Conservation (phyloP, 2,113 vertebrate genomes). For the Gopherus evgoodei region DNA sequence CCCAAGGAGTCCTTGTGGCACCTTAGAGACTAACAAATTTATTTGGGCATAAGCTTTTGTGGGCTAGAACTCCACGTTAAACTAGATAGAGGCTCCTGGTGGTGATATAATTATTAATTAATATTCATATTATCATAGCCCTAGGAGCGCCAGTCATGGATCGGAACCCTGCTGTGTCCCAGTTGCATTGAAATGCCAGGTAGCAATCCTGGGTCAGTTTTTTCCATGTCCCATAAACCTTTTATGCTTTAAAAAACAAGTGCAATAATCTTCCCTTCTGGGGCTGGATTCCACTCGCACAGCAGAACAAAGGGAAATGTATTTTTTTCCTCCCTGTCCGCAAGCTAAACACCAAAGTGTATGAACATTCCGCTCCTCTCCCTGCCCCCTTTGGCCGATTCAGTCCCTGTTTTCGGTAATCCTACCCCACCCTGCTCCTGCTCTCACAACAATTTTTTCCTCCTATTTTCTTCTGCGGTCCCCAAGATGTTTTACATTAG, state of each 20-base stretch:
- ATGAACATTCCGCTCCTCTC: slow-evolving; percentile 15
- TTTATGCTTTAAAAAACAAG: not conserved
- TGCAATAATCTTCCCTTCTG: not conserved
- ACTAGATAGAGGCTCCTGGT: rapidly evolving
- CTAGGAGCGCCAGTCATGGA: not conserved
- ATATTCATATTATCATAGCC: not conserved
- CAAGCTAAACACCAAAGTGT: slow-evolving; percentile 4
- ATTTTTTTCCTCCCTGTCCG: not conserved
- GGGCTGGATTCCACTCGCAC: not conserved
- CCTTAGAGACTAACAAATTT: no score
- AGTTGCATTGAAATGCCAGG: not conserved
- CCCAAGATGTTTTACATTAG: slow-evolving; percentile 85
- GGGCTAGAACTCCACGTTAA: not conserved
- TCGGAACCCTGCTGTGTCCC: not conserved
- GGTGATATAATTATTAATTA: not conserved
- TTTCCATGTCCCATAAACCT: not conserved
- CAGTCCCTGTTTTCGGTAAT: slow-evolving; percentile 53
- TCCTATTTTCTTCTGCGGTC: slow-evolving; percentile 57
- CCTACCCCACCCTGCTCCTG: slow-evolving; percentile 61
- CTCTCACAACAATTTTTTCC: slow-evolving; percentile 37
- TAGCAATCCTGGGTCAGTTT: slow-evolving; percentile 4
- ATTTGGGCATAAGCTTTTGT: no score
- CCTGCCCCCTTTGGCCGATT: slow-evolving; percentile 39
- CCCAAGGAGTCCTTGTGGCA: no score
- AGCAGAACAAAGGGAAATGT: slow-evolving; percentile 36